Base-by-base conservation (phyloP, 2,888 invertebrate genomes). In the Elegia similella region DNA sequence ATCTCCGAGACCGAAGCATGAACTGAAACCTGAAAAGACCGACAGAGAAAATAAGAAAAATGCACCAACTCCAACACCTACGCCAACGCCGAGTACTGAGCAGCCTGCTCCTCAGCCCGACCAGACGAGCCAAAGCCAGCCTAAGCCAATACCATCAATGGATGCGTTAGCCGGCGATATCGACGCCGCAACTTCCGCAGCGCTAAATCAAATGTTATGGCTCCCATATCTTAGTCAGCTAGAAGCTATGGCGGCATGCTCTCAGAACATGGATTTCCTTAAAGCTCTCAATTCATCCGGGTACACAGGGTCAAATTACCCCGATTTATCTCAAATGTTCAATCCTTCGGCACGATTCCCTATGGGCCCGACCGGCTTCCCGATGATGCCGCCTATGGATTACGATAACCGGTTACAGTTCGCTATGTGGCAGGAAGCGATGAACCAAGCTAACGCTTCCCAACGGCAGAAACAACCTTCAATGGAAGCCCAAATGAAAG, bases 201-300 rank as follows among this genome's bases (percentile, higher is more conserved):
- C 95, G 2, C 88, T 95, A 52, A 95, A 94, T 70, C 95, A 95
- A 73, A 95, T 95, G 94, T 78, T 95, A 63, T 95, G 95, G 95
- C 78, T 95, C 54, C 95, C 95, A 0, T 95, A 95, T 72, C 73
- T 94, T 46, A 93, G 92, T 67, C 94, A 94, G 71, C 76, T 94
- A 56, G 94, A 94, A 72, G 91, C 92, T 7, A 92, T 93, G 78
- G 92, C 89, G 80, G 93, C 88, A 53, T 93, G 88, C 76, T 86
- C 92, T 58, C 90, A 92, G 68, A 93, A 89, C 66, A 83, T 92
- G 62, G 94, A 94, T 55, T 89, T 94, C 66, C 72, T 93, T 58
- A 93, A 94, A 82, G 92, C 93, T 69, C 77, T 93, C 43, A 92
- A 87, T 63, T 85, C 90, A 0, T 81, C 89, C n/a, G 88, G 84